Evolutionary conservation across 2,797 vertebrate species (phyloP).

Genomic region (Triplophysa yarkandensis): DNA sequence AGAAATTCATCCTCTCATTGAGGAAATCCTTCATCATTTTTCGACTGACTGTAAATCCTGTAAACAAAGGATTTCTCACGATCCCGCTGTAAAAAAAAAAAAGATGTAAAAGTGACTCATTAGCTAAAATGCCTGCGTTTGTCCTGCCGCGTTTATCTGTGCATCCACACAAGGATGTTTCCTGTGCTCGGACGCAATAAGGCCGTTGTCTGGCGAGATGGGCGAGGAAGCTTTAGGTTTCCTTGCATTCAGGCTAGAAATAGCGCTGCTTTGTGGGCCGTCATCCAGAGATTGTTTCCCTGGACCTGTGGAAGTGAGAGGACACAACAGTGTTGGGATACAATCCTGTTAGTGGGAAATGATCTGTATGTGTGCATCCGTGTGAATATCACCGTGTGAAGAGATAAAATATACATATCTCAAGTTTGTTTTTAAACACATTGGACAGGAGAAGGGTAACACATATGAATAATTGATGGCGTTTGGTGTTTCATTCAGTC

Average conservation of each 20-base stretch:
- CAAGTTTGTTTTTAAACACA: too few relatives aligned
- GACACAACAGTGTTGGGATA: conserved; percentile 26
- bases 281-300: conserved; percentile 83
- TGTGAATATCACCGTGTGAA: conserved; percentile 14
- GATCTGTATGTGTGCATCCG: conserved; percentile 37
- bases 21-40: background rate
- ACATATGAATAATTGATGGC: too few relatives aligned
- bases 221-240: conserved; percentile 76
- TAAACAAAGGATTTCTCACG: conserved; percentile 31
- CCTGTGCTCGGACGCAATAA: conserved; percentile 48
- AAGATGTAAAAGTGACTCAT: conserved; percentile 37
- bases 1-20: background rate
- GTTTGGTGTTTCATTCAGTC: background rate
- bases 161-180: conserved; percentile 46
- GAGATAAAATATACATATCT: background rate
- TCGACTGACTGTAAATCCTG: conserved; percentile 17
- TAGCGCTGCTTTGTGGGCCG: conserved; percentile 84
- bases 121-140: conserved; percentile 36
- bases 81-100: conserved; percentile 32
- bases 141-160: conserved; percentile 49
- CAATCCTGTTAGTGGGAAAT: conserved; percentile 28
- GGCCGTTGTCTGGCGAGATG: conserved; percentile 30
- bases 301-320: conserved; percentile 63
- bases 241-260: conserved; percentile 90
- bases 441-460: too few relatives aligned